Conservation (phyloP, 2,797 vertebrate genomes). For the Neoniphon sammara region DNA sequence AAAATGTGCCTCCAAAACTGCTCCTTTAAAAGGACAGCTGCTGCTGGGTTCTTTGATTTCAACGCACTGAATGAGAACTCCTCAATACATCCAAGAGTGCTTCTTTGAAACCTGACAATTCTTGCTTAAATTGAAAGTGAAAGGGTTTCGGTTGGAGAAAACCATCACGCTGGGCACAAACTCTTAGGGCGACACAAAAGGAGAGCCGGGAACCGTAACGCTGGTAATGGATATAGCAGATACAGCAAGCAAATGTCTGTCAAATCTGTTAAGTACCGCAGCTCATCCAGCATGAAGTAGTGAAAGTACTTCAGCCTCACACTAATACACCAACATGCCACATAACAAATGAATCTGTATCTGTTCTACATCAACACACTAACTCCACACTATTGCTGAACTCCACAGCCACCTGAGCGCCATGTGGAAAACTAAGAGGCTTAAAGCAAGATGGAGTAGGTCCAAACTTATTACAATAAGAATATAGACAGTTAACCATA, state of each 20-base stretch:
- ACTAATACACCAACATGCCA: conserved; percentile 17
- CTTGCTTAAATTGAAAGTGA: conserved; percentile 49
- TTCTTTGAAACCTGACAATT: conserved; percentile 34
- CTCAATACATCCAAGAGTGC: conserved; percentile 30
- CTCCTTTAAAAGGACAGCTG: conserved; percentile 47
- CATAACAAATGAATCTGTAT: conserved; percentile 6
- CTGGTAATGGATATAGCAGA: neutral
- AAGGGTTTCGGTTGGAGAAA: conserved; percentile 36
- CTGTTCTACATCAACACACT: neutral
- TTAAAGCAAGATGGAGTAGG: neutral
- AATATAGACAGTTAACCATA: neutral
- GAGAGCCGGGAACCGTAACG: neutral
- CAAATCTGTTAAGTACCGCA: neutral
- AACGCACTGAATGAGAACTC: conserved; percentile 42
- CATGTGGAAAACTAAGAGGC: neutral
- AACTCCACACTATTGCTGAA: no score
- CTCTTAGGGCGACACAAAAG: neutral
- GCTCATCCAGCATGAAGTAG: neutral
- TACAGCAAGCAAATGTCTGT: neutral
- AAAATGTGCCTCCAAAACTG: conserved; percentile 50
- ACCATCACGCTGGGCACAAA: neutral
- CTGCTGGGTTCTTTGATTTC: conserved; percentile 60
- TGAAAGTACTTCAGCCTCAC: neutral
- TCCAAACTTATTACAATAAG: neutral
- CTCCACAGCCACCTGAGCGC: no score